Percentiles rank a stretch among this genome's conserved stretches.
Conservation (phyloP, 1,140 invertebrate genomes). For the Gerris buenoi region DNA sequence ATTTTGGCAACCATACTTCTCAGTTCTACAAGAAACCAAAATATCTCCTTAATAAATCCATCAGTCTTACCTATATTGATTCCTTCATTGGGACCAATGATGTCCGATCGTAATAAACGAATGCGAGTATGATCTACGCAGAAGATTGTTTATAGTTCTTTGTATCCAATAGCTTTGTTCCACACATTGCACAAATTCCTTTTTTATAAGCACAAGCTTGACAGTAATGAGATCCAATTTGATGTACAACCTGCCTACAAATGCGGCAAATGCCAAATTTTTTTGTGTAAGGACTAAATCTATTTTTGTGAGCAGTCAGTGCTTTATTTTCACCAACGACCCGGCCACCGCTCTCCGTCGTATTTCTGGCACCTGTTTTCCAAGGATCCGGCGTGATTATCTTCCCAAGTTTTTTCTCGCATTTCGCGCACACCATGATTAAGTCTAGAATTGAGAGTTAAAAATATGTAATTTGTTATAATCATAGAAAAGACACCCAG, state of each 20-base stretch:
- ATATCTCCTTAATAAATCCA: no score
- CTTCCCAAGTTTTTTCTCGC: slow-evolving; percentile 74
- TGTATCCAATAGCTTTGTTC: slow-evolving; percentile 85
- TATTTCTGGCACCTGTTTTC: slow-evolving; percentile 81
- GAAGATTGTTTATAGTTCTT: slow-evolving; percentile 91
- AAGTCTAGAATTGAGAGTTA: no score
- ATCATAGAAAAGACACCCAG: no score
- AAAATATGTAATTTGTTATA: no score
- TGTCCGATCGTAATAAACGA: no score
- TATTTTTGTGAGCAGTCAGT: slow-evolving; percentile 60
- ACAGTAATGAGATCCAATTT: slow-evolving; percentile 90
- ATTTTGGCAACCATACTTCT: no score
- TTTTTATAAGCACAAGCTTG: slow-evolving; percentile 88
- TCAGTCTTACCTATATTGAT: no score
- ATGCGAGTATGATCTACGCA: no score
- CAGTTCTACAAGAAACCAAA: no score
- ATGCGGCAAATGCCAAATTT: slow-evolving; percentile 83
- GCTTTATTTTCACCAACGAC: slow-evolving; percentile 89
- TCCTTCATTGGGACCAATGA: no score
- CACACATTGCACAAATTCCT: slow-evolving; percentile 97
- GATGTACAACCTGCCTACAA: slow-evolving; percentile 83
- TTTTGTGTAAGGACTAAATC: slow-evolving; percentile 71
- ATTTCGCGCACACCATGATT: slow-evolving; percentile 91
- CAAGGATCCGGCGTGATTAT: slow-evolving; percentile 92
- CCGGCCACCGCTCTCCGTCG: slow-evolving; percentile 64